These are phyloP conservation scores for Malaclemys terrapin DNA, from an alignment of 2,113 vertebrate genomes.

Conservation along the genomic window DNA sequence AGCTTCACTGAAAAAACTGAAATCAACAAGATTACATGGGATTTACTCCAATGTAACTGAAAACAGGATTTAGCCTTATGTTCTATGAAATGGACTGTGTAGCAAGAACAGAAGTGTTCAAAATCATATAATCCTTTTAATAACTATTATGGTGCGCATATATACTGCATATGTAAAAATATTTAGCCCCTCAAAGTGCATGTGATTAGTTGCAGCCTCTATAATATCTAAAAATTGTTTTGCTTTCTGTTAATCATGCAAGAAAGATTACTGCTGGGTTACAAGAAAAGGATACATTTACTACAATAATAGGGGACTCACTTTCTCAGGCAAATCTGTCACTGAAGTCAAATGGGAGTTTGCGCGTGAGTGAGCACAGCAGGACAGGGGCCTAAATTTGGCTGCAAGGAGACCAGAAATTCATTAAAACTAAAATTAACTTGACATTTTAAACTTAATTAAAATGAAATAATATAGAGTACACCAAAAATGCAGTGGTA, in stretches of 20 bases:
- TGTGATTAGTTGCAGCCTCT: conserved; percentile 16
- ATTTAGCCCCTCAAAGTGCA: neutral
- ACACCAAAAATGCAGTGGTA: neutral
- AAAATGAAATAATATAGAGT: neutral
- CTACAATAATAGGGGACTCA: neutral
- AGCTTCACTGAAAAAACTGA: neutral
- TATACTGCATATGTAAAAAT: too few relatives aligned
- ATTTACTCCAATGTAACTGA: conserved; percentile 6
- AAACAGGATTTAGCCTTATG: neutral
- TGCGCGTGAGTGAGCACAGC: neutral
- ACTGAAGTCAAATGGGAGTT: neutral
- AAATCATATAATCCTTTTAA: neutral
- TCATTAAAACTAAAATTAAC: neutral
- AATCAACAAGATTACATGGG: neutral
- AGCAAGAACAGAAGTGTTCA: neutral
- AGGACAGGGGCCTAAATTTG: neutral
- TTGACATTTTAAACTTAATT: neutral
- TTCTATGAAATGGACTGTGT: neutral
- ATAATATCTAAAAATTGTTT: neutral
- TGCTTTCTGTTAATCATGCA: neutral
- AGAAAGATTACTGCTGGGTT: neutral
- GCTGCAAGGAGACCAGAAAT: neutral
- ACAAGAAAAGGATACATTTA: neutral
- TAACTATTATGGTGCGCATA: neutral
- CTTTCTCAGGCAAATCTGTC: neutral